These are phyloP conservation scores for Psittacus erithacus DNA, from an alignment of 2,113 vertebrate species.

Conservation along the genomic window DNA sequence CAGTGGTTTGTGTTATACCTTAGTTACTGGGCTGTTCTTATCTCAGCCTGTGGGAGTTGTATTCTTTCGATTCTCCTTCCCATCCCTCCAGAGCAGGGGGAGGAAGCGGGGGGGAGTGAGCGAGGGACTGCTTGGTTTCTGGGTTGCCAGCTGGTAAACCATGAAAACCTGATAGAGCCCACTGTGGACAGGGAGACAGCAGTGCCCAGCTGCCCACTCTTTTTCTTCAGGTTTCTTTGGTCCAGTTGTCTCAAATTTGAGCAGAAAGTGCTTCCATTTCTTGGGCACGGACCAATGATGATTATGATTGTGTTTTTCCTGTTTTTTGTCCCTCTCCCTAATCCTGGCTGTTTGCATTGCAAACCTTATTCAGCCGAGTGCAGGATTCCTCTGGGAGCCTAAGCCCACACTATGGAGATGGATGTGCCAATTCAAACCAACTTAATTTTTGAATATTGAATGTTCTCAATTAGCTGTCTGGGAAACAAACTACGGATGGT, in stretches of 20 bases:
- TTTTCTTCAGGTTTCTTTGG: neutral
- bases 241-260: neutral
- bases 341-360: neutral
- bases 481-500: slow-evolving; percentile 18
- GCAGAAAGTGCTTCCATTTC: neutral
- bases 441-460: slow-evolving; percentile 17
- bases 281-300: neutral
- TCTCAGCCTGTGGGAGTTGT: no score
- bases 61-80: no score
- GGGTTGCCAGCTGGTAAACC: no score
- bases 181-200: neutral
- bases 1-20: no score
- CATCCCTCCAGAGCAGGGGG: no score
- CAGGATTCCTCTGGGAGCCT: neutral
- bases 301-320: neutral
- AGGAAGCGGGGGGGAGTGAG: no score
- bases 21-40: no score
- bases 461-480: slow-evolving; percentile 43
- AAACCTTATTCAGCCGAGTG: neutral
- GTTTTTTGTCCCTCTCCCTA: neutral
- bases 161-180: neutral
- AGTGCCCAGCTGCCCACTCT: neutral
- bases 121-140: no score
- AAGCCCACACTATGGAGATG: neutral
- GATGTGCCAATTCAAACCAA: neutral